Conservation (phyloP, 2,113 vertebrate species). For the Cygnus atratus region DNA sequence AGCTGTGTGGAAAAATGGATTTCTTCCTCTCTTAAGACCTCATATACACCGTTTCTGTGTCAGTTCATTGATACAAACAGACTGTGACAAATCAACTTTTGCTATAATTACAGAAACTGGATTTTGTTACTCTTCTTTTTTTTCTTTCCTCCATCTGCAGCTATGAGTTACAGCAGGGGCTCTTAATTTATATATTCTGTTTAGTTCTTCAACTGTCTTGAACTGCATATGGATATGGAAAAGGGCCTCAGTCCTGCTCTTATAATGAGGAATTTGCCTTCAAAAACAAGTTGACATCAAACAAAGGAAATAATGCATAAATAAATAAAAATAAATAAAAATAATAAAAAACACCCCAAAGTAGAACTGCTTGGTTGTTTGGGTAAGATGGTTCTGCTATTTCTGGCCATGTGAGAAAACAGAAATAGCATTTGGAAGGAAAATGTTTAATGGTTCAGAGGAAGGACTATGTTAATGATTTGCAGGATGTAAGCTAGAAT, state of each 20-base stretch:
- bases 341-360: background rate
- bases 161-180: background rate
- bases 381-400: background rate
- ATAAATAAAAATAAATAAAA: no score
- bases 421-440: background rate
- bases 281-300: background rate
- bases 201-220: background rate
- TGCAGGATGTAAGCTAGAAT: background rate
- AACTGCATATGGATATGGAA: background rate
- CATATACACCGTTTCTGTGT: background rate
- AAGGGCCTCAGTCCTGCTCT: background rate
- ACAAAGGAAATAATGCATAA: background rate
- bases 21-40: conserved; percentile 38
- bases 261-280: background rate
- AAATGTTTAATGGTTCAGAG: background rate
- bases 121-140: conserved; percentile 4
- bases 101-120: conserved; percentile 47
- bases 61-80: conserved; percentile 40
- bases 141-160: background rate
- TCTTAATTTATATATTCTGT: background rate
- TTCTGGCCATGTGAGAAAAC: background rate
- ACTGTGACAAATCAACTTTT: conserved; percentile 56
- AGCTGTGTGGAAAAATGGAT: conserved; percentile 16
- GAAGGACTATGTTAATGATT: background rate
- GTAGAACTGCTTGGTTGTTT: background rate